These are phyloP conservation scores for Hystrix brachyura DNA, from an alignment of 2,113 vertebrate species.

Conservation along the genomic window DNA sequence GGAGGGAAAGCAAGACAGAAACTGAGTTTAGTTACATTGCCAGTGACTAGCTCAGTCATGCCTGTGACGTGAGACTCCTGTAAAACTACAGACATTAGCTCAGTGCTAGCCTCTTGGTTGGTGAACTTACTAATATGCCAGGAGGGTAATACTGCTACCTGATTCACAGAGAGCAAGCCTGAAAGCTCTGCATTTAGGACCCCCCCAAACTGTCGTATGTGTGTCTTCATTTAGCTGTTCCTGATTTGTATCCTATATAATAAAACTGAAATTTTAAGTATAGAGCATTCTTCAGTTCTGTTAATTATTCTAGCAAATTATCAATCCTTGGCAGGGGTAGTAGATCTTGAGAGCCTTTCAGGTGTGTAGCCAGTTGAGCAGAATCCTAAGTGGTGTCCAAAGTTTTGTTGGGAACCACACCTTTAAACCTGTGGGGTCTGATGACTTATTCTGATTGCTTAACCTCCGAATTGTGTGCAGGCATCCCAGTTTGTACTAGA, in stretches of 20 bases:
- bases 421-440: not conserved
- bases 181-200: not conserved
- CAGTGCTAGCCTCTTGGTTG: not conserved
- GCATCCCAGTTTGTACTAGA: not conserved
- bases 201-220: not conserved
- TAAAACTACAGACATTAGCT: not conserved
- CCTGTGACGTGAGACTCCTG: not conserved
- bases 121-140: not conserved
- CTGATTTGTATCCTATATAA: not conserved
- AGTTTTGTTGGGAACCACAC: not conserved
- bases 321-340: not conserved
- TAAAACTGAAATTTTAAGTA: not conserved
- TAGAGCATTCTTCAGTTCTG: not conserved
- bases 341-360: not conserved
- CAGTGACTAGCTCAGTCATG: not conserved
- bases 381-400: not conserved
- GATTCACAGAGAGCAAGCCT: not conserved
- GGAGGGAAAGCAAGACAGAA: not conserved
- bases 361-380: not conserved
- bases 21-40: not conserved
- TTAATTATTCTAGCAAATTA: slow-evolving; percentile 11
- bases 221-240: not conserved
- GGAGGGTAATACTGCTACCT: not conserved
- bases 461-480: not conserved
- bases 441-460: not conserved